phyloP scores from a whole-genome alignment of 2,797 vertebrate genomes.

The Knipowitschia caucasica region DNA sequence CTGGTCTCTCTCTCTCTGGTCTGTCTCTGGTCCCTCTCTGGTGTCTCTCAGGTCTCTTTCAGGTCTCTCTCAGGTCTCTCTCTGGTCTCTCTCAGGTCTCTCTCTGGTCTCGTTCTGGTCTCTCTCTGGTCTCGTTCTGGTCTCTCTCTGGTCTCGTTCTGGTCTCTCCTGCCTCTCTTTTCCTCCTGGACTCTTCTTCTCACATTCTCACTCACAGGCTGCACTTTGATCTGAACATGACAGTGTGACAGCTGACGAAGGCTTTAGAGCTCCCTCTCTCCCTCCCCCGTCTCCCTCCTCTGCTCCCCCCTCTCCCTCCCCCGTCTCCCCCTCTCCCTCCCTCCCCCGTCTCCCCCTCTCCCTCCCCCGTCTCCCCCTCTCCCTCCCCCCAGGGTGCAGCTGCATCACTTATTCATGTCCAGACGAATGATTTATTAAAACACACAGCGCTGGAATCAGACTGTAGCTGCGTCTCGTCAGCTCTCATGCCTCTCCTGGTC shows the following conservation, averaged over 20 bases:
- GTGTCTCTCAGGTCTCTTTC: too few relatives aligned
- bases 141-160: background rate
- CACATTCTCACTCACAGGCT: background rate
- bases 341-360: background rate
- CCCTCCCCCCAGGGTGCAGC: constrained; percentile 1
- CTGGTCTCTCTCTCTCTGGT: too few relatives aligned
- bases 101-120: too few relatives aligned
- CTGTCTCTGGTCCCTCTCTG: too few relatives aligned
- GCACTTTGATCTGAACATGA: constrained; percentile 2
- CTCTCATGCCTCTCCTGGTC: too few relatives aligned
- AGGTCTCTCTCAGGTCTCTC: too few relatives aligned
- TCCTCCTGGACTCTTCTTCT: background rate
- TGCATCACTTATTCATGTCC: constrained; percentile 52
- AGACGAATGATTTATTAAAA: constrained; percentile 50
- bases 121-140: too few relatives aligned
- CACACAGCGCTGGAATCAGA: constrained; percentile 42
- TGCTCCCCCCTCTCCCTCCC: constrained; percentile 12
- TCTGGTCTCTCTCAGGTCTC: too few relatives aligned
- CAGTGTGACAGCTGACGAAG: constrained; percentile 1
- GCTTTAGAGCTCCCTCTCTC: background rate
- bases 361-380: background rate
- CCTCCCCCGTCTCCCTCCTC: too few relatives aligned
- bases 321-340: background rate
- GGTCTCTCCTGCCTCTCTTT: background rate
- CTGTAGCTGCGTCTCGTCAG: constrained; percentile 39